phyloP scores from a whole-genome alignment of 2,797 vertebrate species.

The Sebastolobus alascanus region DNA sequence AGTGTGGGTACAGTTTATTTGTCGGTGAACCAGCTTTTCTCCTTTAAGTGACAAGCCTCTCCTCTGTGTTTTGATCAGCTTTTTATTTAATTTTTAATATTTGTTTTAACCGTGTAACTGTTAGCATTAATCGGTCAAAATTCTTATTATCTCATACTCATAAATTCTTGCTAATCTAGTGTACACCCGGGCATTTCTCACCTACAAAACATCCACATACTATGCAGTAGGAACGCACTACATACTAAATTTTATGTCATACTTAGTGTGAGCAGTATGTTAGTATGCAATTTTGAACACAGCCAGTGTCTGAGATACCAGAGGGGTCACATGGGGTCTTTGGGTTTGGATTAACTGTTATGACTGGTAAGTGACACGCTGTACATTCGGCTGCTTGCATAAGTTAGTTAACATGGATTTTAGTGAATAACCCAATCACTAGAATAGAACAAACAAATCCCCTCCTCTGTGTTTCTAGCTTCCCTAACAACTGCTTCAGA shows the following conservation, averaged over 20 bases:
- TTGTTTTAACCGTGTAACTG: no score
- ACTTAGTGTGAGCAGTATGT: not conserved
- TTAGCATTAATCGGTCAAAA: no score
- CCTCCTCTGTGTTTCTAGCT: not conserved
- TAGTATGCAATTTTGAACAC: not conserved
- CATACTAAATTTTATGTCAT: not conserved
- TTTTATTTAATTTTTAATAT: no score
- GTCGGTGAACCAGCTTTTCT: no score
- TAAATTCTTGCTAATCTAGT: not conserved
- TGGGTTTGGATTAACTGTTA: constrained; percentile 25
- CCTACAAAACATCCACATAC: not conserved
- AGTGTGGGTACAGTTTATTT: no score
- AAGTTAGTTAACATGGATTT: constrained; percentile 30
- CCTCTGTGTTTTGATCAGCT: no score
- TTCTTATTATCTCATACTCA: not conserved
- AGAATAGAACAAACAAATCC: not conserved
- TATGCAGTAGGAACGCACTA: not conserved
- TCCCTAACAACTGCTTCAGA: not conserved
- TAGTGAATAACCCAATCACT: constrained; percentile 1
- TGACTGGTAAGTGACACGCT: not conserved
- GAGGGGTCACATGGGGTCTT: not conserved
- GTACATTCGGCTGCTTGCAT: constrained; percentile 9
- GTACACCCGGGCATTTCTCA: no score
- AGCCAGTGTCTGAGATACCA: not conserved
- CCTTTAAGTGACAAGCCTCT: no score